Evolutionary conservation across 2,113 vertebrate genomes (phyloP).

Genomic region (Crotalus helleri): DNA sequence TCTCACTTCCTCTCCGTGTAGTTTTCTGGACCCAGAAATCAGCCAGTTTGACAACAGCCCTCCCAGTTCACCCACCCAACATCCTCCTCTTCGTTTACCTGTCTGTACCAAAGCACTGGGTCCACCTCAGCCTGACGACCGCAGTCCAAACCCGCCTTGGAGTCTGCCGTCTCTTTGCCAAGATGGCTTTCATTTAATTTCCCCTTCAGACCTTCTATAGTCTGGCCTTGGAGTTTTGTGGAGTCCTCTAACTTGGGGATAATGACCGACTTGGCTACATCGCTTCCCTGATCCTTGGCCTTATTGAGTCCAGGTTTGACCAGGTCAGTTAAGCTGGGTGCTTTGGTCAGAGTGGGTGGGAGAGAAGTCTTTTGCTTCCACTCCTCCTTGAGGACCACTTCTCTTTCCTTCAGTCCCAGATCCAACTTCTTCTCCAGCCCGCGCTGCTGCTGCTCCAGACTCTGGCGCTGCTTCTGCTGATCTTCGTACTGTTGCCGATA

Average conservation of each 20-base stretch:
- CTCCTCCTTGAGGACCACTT: slow-evolving; percentile 86
- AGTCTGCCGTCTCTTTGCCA: slow-evolving; percentile 80
- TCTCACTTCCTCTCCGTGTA: neutral
- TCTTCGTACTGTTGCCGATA: slow-evolving; percentile 96
- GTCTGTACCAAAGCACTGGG: slow-evolving; percentile 95
- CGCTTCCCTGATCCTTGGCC: slow-evolving; percentile 82
- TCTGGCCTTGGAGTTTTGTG: slow-evolving; percentile 80
- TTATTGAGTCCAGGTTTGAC: slow-evolving; percentile 84
- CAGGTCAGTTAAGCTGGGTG: slow-evolving; percentile 86
- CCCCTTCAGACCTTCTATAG: slow-evolving; percentile 88
- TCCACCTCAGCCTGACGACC: slow-evolving; percentile 86
- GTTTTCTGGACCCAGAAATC: neutral
- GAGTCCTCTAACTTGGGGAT: slow-evolving; percentile 89
- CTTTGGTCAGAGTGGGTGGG: slow-evolving; percentile 89
- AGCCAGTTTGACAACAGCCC: neutral
- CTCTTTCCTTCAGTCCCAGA: slow-evolving; percentile 84
- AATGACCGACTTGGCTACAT: slow-evolving; percentile 85
- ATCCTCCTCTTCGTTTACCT: slow-evolving; percentile 75
- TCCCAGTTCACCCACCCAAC: neutral
- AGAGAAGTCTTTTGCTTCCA: slow-evolving; percentile 92
- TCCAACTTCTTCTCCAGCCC: slow-evolving; percentile 87
- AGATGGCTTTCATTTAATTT: slow-evolving; percentile 88
- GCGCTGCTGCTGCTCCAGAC: slow-evolving; percentile 81
- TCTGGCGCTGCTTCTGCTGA: slow-evolving; percentile 85
- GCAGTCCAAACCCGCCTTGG: slow-evolving; percentile 81